These are phyloP conservation scores for Eidolon helvum DNA, from an alignment of 2,113 vertebrate species.

Conservation along the genomic window DNA sequence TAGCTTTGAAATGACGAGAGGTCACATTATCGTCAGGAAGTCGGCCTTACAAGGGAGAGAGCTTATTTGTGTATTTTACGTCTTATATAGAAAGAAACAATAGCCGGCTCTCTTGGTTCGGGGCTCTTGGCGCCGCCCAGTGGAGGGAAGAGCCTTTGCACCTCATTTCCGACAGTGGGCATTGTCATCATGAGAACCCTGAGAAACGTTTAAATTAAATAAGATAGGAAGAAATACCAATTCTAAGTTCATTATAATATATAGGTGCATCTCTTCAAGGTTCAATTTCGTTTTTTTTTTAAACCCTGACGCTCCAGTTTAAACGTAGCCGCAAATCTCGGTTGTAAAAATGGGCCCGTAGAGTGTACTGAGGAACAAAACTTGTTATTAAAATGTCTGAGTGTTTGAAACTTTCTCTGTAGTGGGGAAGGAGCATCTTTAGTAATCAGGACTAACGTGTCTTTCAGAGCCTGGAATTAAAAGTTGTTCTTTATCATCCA, in stretches of 20 bases:
- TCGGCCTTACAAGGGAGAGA: neutral
- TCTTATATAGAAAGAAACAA: constrained; percentile 72
- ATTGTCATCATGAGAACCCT: neutral
- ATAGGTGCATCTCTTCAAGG: neutral
- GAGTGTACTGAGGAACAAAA: neutral
- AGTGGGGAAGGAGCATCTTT: neutral
- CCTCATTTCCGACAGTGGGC: neutral
- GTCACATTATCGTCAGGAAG: neutral
- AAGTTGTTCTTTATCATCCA: neutral
- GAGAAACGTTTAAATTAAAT: constrained; percentile 22
- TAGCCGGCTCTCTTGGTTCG: constrained; percentile 29
- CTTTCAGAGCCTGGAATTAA: neutral
- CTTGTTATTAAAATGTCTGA: neutral
- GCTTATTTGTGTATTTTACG: constrained; percentile 35
- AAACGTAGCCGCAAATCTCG: neutral
- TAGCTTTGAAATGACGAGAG: neutral
- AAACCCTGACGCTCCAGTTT: neutral
- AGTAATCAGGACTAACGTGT: neutral
- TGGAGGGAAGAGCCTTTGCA: constrained; percentile 74
- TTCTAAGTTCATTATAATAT: neutral
- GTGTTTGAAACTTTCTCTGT: neutral
- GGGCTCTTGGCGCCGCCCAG: constrained; percentile 81
- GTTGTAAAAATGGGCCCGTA: neutral
- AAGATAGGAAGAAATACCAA: neutral
- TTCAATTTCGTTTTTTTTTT: neutral